Conservation (phyloP, 2,888 invertebrate species). For the Cactoblastis cactorum region DNA sequence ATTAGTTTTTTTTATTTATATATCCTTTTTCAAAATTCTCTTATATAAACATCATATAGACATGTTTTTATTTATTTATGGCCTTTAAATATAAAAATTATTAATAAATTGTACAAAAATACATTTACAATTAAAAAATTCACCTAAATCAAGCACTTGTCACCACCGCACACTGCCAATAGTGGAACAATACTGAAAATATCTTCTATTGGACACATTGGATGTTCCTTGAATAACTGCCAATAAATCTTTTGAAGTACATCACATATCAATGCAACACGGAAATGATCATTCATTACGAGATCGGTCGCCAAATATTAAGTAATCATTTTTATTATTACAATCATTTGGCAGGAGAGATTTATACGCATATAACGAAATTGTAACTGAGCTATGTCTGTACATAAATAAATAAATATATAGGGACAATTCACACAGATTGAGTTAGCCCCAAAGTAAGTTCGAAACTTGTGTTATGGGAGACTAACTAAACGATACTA, state of each 20-base stretch:
- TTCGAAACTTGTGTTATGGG: too few species aligned
- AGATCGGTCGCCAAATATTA: slow-evolving; percentile 1
- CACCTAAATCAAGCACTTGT: slow-evolving; percentile 12
- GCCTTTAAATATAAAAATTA: too few species aligned
- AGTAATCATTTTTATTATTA: slow-evolving; percentile 1
- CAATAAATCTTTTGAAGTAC: slow-evolving; percentile 1
- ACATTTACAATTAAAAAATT: background rate
- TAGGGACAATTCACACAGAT: background rate
- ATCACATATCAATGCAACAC: background rate
- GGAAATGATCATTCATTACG: slow-evolving; percentile 2
- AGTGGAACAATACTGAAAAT: slow-evolving; percentile 13
- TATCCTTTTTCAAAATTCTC: too few species aligned
- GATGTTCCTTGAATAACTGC: background rate
- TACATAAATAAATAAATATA: background rate
- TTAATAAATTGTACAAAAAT: background rate
- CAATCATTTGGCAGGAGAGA: background rate
- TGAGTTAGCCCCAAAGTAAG: too few species aligned
- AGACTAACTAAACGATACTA: too few species aligned
- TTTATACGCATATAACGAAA: too few species aligned
- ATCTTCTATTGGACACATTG: background rate
- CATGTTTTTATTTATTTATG: too few species aligned
- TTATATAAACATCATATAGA: too few species aligned
- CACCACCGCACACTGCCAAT: slow-evolving; percentile 12
- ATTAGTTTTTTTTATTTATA: too few species aligned
- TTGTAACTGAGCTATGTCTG: too few species aligned